Base-by-base conservation (phyloP, 2,888 invertebrate species). In the Andrena dorsata region DNA sequence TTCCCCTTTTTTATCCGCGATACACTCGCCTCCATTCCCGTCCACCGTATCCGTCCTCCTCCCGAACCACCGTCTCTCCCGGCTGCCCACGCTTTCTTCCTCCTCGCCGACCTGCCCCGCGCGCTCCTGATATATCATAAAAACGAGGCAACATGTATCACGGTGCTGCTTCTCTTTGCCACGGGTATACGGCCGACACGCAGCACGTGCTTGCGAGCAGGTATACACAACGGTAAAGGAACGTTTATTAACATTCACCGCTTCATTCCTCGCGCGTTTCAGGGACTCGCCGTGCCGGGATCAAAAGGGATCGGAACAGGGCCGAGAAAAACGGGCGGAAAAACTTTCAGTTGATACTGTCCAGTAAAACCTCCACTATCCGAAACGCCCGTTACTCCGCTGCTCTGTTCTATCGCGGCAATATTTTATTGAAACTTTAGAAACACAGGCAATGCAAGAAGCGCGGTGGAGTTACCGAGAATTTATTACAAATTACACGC, bases 1-100 rank as follows among this genome's bases (percentile, higher is more conserved):
- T 82, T 41, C 75, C 77, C 68, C 64, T 26, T 56, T 76, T 60
- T 69, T 73, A 70, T 76, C 61, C 26, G 30, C 65, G 47, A 53
- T 70, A 51, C 69, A 65, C 65, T 51, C 69, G 76, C 35, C 58
- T 70, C 30, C 10, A 1, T 68, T 49, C 56, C 30, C 64, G 56
- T 51, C 35, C 68, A 51, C 66, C 60, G 28, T 75, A 10, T 47
- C 13, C 16, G 7, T 20, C n/a, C 23, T n/a, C 10, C 35, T 10
- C 0, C 2, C 8, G 8, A 2, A 0, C 41, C 3, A 20, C 20
- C 7, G n/a, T 51, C 51, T n/a, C 2, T 13, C 58, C 13, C 16
- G 16, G 5, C 41, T 58, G 28, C 26, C 10, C 30, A n/a, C 30
- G 26, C 30, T 49, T 71, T 10, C 7, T 56, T 20, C 47, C 56